Evolutionary conservation across 23 tunicate genomes (phyloP), one percentile per base, ranked within the genome.

Genomic region (Corella eumyota): DNA sequence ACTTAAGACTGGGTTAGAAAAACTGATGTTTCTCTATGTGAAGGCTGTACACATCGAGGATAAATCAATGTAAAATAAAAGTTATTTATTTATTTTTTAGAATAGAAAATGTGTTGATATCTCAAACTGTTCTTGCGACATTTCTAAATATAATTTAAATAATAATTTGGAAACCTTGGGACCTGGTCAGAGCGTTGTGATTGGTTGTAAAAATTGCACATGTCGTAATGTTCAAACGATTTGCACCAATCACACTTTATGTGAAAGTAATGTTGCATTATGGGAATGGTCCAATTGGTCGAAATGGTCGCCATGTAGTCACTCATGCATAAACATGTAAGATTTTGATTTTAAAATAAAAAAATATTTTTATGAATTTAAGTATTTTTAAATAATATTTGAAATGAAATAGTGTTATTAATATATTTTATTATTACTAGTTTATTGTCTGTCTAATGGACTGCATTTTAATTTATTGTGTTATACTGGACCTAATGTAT

Each of bases 221-320:
- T 72, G 78, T 61, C 25, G 29, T 15, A 47, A 32, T 32, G 78
- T 69, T 11, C 21, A 50, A 13, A 6, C 37, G 0, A 23, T 29
- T 15, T 69, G 74, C 64, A 69, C 65, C 2, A 36, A 56, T 49
- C 32, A 31, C 25, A 50, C 17, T 25, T 66, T 58, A 27, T 47
- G 28, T n/a, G 34, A n/a, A 17, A 13, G 5, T 1, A 50, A 30
- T 24, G 5, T n/a, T n/a, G n/a, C n/a, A n/a, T n/a, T 32, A 13
- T 54, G 65, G 54, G 7, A 47, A 2, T 79, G 87, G 87, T 58
- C 35, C 20, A 71, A 70, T 48, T 79, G 87, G 87, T 62, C 58
- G 17, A 35, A 19, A 25, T 79, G 87, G 87, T 70, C 87, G 31
- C 76, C 1, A 30, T 74, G 80, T 58, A 49, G 66, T 34, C 64